Percentiles rank a stretch among this genome's conserved stretches.
Conservation (phyloP, 1,140 invertebrate genomes). For the Trichonephila clavipes region DNA sequence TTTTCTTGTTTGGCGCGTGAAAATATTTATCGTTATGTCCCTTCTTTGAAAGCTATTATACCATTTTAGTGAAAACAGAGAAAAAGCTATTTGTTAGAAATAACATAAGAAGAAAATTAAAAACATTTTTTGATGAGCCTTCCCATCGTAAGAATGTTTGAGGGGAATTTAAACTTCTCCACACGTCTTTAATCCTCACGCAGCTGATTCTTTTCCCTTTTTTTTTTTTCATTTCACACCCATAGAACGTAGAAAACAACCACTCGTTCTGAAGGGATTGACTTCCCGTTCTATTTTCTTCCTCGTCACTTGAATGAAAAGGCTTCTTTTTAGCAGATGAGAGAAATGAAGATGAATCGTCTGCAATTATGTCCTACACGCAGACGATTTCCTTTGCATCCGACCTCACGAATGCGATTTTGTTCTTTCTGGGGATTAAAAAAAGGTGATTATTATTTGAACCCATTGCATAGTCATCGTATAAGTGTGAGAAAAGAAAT, state of each 20-base stretch:
- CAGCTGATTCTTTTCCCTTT: constrained; percentile 1
- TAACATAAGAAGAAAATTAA: not conserved
- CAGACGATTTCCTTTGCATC: constrained; percentile 9
- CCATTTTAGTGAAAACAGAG: not conserved
- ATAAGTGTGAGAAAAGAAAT: not conserved
- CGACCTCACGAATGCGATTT: constrained; percentile 27
- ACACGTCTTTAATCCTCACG: constrained; percentile 20
- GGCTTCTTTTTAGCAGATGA: constrained; percentile 52
- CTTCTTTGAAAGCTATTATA: not conserved
- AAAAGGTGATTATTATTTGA: not conserved
- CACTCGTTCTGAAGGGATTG: constrained; percentile 28
- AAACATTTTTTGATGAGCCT: not conserved
- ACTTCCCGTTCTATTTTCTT: constrained; percentile 37
- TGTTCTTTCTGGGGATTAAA: not conserved
- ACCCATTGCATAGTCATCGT: not conserved
- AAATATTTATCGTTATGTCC: not conserved
- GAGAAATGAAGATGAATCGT: constrained; percentile 69
- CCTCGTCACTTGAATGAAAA: constrained; percentile 32
- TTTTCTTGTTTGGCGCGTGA: too few relatives aligned
- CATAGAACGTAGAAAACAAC: not conserved
- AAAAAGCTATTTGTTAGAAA: not conserved
- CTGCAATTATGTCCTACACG: constrained; percentile 58
- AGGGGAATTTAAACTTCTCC: constrained; percentile 1
- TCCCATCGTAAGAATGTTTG: not conserved
- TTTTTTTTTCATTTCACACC: not conserved